A percentile compares a stretch with the other conserved stretches of the same genome.
These are phyloP conservation scores for Tetragnatha versicolor DNA, from an alignment of 1,140 invertebrate genomes.

Conservation along the genomic window DNA sequence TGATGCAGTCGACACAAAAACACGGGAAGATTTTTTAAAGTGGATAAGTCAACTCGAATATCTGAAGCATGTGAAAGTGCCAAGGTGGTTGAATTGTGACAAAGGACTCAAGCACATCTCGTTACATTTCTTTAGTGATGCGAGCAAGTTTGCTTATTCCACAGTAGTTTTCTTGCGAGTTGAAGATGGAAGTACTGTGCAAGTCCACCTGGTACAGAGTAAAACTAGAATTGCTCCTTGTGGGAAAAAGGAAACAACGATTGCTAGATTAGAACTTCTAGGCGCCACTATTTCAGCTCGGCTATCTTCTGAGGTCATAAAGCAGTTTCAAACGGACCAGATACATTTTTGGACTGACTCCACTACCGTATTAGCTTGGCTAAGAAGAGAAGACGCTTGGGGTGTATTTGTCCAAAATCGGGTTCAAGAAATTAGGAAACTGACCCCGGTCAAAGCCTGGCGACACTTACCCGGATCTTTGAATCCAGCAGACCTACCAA, in stretches of 20 bases:
- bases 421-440: constrained; percentile 10
- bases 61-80: neutral
- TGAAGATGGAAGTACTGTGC: neutral
- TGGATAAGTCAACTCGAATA: constrained; percentile 14
- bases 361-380: constrained; percentile 1
- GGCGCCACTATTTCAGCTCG: constrained; percentile 9
- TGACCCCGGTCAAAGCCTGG: neutral
- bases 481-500: constrained; percentile 20
- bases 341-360: constrained; percentile 18
- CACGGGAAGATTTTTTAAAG: neutral
- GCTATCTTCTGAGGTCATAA: neutral
- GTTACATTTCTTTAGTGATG: constrained; percentile 22
- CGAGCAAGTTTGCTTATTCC: constrained; percentile 3
- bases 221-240: constrained; percentile 29
- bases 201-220: constrained; percentile 38
- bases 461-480: constrained; percentile 11
- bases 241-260: constrained; percentile 18
- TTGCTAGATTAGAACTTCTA: constrained; percentile 25
- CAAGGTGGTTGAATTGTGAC: neutral
- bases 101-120: neutral
- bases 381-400: neutral
- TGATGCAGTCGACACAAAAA: neutral
- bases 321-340: neutral
- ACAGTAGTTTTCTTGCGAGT: constrained; percentile 2
- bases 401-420: constrained; percentile 15